Conservation (phyloP, 2,888 invertebrate genomes). For the Tenthredo mesomela region DNA sequence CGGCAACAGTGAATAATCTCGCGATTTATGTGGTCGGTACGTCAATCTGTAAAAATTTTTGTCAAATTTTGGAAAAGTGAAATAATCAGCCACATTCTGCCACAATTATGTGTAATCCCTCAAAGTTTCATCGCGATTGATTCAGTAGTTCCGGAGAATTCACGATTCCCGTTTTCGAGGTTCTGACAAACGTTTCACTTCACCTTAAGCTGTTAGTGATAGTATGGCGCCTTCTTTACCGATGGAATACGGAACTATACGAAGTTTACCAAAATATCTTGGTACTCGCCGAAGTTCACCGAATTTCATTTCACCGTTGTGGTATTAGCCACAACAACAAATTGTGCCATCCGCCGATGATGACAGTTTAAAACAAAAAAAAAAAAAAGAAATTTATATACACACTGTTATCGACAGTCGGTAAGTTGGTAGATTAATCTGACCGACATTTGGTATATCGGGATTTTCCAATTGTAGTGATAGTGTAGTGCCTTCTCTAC, state of each 20-base stretch:
- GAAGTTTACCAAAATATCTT: slow-evolving; percentile 59
- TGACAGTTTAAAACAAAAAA: background rate
- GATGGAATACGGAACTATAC: slow-evolving; percentile 16
- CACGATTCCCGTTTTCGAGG: too few relatives aligned
- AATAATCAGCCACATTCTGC: too few relatives aligned
- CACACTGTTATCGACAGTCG: background rate
- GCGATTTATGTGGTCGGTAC: too few relatives aligned
- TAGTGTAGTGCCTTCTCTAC: background rate
- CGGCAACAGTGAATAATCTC: too few relatives aligned
- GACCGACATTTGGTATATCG: background rate
- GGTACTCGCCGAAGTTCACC: slow-evolving; percentile 64
- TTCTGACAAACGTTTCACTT: too few relatives aligned
- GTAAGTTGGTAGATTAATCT: background rate
- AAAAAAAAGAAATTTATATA: too few relatives aligned
- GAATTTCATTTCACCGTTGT: slow-evolving; percentile 68
- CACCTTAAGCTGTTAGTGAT: too few relatives aligned
- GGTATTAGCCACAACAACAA: slow-evolving; percentile 75
- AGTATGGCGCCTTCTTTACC: background rate
- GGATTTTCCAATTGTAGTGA: background rate
- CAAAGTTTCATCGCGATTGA: too few relatives aligned
- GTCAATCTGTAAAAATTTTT: too few relatives aligned
- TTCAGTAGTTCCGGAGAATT: too few relatives aligned
- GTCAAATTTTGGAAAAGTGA: too few relatives aligned
- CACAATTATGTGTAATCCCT: too few relatives aligned
- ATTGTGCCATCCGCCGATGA: slow-evolving; percentile 52